Evolutionary conservation across 2,888 invertebrate genomes (phyloP), one percentile per base, ranked within the genome.

Genomic region (Patella caerulea): DNA sequence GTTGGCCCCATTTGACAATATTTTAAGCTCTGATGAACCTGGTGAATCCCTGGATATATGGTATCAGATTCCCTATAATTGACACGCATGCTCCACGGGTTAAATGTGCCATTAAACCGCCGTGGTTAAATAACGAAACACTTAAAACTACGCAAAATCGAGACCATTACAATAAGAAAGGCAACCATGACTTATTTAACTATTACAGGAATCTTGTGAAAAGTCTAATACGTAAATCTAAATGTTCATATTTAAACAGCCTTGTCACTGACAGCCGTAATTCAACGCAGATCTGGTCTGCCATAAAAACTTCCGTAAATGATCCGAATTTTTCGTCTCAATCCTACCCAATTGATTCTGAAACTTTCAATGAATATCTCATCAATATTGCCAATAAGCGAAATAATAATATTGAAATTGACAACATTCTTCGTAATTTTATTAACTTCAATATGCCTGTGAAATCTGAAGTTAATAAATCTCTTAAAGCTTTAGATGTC

Each of bases 191-290:
- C 59, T n/a, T n/a, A 59, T 59, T n/a, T 59, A 59, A 59, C 7
- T n/a, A 15, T n/a, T 59, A 59, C n/a, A 59, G 59, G 9, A 59
- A 59, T 59, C 59, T n/a, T n/a, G 59, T 59, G 59, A 59, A 59
- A 59, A n/a, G 17, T 59, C 17, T 15, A n/a, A 59, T 59, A n/a
- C 59, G 59, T 7, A n/a, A 15, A 17, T 15, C 59, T 59, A 59
- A 59, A n/a, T n/a, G 9, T n/a, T 59, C 17, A 7, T 59, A 59
- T 59, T 17, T 59, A n/a, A 15, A 59, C 15, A n/a, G 17, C n/a
- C n/a, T 59, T n/a, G n/a, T 59, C 59, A 59, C 15, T 15, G 56
- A 56, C 17, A 56, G 17, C 15, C 1, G 17, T 56, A 56, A 56
- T 17, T 15, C 14, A 15, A 56, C 2, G 3, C 15, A 14, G 12